Conservation (phyloP, 1,140 invertebrate genomes). For the Bombus balteatus region DNA sequence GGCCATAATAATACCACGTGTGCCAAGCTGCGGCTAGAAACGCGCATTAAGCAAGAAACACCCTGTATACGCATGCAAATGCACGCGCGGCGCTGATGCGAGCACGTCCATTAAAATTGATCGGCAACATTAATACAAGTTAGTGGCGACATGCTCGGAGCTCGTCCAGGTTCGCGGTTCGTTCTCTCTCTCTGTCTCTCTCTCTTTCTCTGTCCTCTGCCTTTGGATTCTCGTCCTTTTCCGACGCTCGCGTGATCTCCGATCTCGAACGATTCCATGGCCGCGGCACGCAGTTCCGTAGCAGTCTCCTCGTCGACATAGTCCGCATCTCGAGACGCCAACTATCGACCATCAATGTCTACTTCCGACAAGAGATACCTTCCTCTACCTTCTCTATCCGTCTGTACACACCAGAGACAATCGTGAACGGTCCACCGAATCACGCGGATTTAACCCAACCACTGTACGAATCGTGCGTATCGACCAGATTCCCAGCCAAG, state of each 20-base stretch:
- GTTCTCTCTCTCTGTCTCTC: constrained; percentile 40
- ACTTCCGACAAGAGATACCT: constrained; percentile 66
- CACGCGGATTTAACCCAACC: constrained; percentile 45
- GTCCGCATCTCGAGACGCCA: constrained; percentile 21
- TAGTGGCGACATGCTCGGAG: constrained; percentile 79
- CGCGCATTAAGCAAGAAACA: constrained; percentile 17
- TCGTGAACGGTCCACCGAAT: constrained; percentile 35
- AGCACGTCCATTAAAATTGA: constrained; percentile 81
- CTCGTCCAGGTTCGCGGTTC: constrained; percentile 61
- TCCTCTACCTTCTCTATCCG: background rate
- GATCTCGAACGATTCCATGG: constrained; percentile 63
- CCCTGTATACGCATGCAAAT: constrained; percentile 75
- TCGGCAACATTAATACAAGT: constrained; percentile 82
- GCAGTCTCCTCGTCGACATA: constrained; percentile 25
- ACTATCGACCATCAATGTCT: constrained; percentile 67
- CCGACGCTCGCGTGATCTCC: constrained; percentile 59
- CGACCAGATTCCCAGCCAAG: background rate
- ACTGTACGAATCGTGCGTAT: background rate
- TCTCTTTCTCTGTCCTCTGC: background rate
- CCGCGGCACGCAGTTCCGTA: constrained; percentile 60
- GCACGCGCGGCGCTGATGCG: constrained; percentile 74
- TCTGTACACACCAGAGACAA: constrained; percentile 27
- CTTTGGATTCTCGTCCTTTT: background rate
- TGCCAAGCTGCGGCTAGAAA: background rate
- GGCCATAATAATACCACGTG: background rate